Conservation (phyloP, 2,113 vertebrate species). For the Eolophus roseicapilla region DNA sequence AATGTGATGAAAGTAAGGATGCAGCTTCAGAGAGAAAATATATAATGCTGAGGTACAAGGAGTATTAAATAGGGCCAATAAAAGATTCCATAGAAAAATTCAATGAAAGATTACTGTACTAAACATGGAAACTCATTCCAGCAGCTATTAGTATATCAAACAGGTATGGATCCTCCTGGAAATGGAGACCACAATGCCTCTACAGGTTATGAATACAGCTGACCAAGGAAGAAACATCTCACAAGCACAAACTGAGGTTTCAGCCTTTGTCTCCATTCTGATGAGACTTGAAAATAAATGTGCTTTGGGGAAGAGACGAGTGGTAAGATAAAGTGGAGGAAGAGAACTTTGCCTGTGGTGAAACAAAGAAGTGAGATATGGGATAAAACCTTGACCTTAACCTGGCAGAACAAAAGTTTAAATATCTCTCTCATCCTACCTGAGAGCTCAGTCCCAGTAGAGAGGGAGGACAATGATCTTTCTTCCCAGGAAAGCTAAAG, state of each 20-base stretch:
- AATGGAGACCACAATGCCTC: background rate
- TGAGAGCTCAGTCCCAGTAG: background rate
- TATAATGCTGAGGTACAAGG: background rate
- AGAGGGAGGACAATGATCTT: background rate
- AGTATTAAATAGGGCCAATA: background rate
- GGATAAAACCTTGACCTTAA: background rate
- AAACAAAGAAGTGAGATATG: background rate
- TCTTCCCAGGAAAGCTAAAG: background rate
- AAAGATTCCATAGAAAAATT: background rate
- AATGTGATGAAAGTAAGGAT: background rate
- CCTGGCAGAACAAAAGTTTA: background rate
- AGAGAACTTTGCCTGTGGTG: background rate
- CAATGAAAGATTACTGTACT: background rate
- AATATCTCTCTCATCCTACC: background rate
- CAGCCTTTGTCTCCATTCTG: background rate
- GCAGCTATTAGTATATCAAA: background rate
- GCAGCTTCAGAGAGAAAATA: background rate
- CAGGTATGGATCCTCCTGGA: background rate
- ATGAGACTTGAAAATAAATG: background rate
- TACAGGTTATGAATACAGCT: background rate
- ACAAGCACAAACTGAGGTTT: background rate
- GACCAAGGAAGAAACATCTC: background rate
- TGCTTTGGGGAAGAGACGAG: background rate
- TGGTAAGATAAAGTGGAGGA: background rate
- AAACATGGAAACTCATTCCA: background rate